phyloP scores from a whole-genome alignment of 2,888 invertebrate species.

The Volucella zonaria region DNA sequence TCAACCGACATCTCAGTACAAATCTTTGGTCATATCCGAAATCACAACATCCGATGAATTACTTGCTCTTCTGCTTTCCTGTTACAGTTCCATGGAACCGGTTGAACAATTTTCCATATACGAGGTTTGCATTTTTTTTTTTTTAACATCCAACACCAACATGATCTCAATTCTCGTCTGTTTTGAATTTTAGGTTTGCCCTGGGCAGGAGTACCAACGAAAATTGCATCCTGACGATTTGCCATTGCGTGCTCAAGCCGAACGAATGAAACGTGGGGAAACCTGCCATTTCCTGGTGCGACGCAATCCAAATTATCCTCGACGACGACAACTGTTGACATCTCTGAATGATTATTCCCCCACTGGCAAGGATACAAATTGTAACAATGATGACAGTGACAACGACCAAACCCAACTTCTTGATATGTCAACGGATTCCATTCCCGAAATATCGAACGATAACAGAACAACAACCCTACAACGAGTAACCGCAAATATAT shows the following conservation, averaged over 20 bases:
- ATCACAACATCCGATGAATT: conserved; percentile 94
- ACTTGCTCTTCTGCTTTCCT: conserved; percentile 91
- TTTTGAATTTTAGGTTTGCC: conserved; percentile 84
- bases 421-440: conserved; percentile 80
- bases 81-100: conserved; percentile 91
- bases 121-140: conserved; percentile 86
- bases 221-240: conserved; percentile 94
- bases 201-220: conserved; percentile 92
- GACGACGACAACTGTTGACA: conserved; percentile 82
- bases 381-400: conserved; percentile 76
- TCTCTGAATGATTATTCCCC: conserved; percentile 77
- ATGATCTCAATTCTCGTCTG: background rate
- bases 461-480: conserved; percentile 74
- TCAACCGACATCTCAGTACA: conserved; percentile 96
- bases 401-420: conserved; percentile 77
- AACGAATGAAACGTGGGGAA: conserved; percentile 87
- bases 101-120: conserved; percentile 94
- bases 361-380: conserved; percentile 42
- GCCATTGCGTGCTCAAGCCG: conserved; percentile 90
- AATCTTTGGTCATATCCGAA: conserved; percentile 94
- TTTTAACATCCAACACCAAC: background rate
- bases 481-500: conserved; percentile 44
- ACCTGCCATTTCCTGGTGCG: conserved; percentile 92
- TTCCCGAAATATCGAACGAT: conserved; percentile 78
- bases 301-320: conserved; percentile 89